Conservation (phyloP, 2,888 invertebrate genomes). For the Boloria euphrosyne region DNA sequence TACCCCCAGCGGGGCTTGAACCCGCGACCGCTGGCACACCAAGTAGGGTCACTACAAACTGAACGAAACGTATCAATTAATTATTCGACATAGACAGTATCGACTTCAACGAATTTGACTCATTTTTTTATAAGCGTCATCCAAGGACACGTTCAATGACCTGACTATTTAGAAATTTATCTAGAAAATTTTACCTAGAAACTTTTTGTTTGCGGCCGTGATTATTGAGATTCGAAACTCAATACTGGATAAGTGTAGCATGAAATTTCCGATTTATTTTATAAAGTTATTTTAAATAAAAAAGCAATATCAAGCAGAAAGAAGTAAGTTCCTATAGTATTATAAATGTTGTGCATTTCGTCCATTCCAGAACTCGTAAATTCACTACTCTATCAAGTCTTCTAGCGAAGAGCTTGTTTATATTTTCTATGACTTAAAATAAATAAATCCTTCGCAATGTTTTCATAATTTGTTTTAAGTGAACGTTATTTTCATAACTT, state of each 20-base stretch:
- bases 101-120: conserved; percentile 50
- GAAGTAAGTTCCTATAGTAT: neutral
- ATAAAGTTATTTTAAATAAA: too few relatives aligned
- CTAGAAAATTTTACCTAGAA: too few relatives aligned
- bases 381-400: conserved; percentile 23
- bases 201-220: too few relatives aligned
- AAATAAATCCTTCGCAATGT: neutral
- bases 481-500: too few relatives aligned
- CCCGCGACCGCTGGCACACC: too few relatives aligned
- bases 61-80: too few relatives aligned
- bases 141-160: conserved; percentile 24
- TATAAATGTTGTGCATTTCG: neutral
- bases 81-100: conserved; percentile 59
- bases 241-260: too few relatives aligned
- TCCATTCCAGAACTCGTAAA: conserved; percentile 19
- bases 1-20: too few relatives aligned
- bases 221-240: too few relatives aligned
- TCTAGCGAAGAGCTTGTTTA: conserved; percentile 8
- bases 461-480: neutral
- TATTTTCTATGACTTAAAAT: neutral
- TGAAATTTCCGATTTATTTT: too few relatives aligned
- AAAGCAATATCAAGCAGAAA: too few relatives aligned
- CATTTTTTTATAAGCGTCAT: conserved; percentile 44
- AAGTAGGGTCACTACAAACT: too few relatives aligned
- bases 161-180: neutral